Evolutionary conservation across 2,888 invertebrate species (phyloP).

Genomic region (Zhuqinia jingwanae): DNA sequence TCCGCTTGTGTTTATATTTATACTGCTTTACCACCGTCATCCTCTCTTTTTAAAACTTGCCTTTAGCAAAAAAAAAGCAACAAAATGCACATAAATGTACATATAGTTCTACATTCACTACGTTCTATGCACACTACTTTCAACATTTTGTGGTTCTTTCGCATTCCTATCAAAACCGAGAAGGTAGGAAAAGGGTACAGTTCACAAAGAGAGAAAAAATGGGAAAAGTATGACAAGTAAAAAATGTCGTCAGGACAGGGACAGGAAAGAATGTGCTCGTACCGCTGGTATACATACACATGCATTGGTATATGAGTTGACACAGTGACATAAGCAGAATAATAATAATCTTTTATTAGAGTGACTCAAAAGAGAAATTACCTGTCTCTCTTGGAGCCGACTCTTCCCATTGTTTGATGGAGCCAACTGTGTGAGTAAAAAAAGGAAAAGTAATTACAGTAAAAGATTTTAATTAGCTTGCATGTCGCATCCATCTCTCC

Average conservation of each 20-base stretch:
- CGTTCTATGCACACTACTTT: too few species aligned
- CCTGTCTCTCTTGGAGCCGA: constrained; percentile 84
- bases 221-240: neutral
- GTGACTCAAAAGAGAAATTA: constrained; percentile 76
- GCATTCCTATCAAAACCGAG: neutral
- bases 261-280: neutral
- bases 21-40: too few species aligned
- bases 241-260: neutral
- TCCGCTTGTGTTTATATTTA: too few species aligned
- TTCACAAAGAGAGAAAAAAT: neutral
- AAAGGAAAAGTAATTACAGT: constrained; percentile 51
- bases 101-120: too few species aligned
- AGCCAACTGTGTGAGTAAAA: constrained; percentile 73
- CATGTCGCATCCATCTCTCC: constrained; percentile 37
- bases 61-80: neutral
- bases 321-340: constrained; percentile 39
- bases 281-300: too few species aligned
- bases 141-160: too few species aligned
- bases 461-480: constrained; percentile 59
- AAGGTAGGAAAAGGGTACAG: neutral
- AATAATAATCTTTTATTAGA: constrained; percentile 44
- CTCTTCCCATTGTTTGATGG: constrained; percentile 76
- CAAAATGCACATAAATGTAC: neutral
- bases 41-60: neutral
- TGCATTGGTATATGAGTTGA: constrained; percentile 1